Base-by-base conservation (phyloP, 2,113 vertebrate species). In the Malurus melanocephalus region DNA sequence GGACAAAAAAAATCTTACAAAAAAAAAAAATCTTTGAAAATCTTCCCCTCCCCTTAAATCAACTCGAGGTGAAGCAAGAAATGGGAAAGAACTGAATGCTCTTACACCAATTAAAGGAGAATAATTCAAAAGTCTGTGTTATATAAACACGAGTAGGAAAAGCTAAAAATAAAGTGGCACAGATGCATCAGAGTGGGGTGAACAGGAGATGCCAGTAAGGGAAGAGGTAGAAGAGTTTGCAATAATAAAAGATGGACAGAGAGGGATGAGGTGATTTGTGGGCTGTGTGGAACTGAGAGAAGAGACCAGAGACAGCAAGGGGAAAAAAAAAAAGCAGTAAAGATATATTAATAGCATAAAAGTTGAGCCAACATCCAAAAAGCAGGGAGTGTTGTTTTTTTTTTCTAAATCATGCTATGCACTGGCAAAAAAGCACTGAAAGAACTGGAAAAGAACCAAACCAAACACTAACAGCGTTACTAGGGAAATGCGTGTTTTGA, bases 381-480 rank as follows among this genome's bases (percentile, higher is more conserved):
- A 72, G 28, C n/a, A 52, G 10, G 42, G 23, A 48, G 30, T 55
- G 7, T 33, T 35, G 35, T 8, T 35, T 35, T 43, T 35, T 40
- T 22, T 12, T 15, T 71, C 52, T 22, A 1, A 24, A 78, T 49
- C 19, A 38, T 0, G 1, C 30, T 87, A 38, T 72, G 42, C 76
- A 67, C 19, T 46, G 16, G 77, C 33, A 86, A 91, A 92, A 83
- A 64, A 7, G 19, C 18, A 53, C 43, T 3, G 19, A 77, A 18
- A 80, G 32, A 59, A 53, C 45, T 28, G 42, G 65, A 33, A 7
- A 35, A 33, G 32, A n/a, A 13, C 21, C 48, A 52, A 68, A 26
- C 16, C 28, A 30, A 32, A 52, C 38, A 22, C 53, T 52, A 52
- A 15, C 0, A 72, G 43, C 0, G 0, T 38, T 57, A 32, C 7